These are phyloP conservation scores for Leptopilina clavipes DNA, from an alignment of 1,140 invertebrate species.

Conservation along the genomic window DNA sequence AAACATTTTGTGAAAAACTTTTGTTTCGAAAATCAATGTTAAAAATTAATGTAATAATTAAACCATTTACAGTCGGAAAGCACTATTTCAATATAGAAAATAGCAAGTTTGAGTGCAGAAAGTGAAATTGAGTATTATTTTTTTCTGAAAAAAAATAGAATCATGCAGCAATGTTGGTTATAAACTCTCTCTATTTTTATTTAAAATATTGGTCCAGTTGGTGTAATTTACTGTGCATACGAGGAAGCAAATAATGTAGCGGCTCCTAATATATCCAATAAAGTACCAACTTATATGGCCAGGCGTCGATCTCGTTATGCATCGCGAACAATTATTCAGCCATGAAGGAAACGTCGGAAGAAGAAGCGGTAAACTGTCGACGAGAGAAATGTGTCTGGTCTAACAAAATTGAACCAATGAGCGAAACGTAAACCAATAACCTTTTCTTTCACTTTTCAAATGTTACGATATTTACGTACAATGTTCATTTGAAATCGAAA, in stretches of 20 bases:
- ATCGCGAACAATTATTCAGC: slow-evolving; percentile 27
- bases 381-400: slow-evolving; percentile 20
- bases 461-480: not conserved
- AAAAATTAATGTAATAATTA: too few species aligned
- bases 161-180: not conserved
- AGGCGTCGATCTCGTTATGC: slow-evolving; percentile 34
- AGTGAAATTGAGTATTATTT: not conserved
- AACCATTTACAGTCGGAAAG: too few species aligned
- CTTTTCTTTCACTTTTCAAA: slow-evolving; percentile 10
- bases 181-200: slow-evolving; percentile 27
- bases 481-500: not conserved
- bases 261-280: slow-evolving; percentile 14
- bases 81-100: too few species aligned
- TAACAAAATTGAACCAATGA: slow-evolving; percentile 11
- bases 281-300: slow-evolving; percentile 22
- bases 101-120: not conserved
- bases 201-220: not conserved
- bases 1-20: too few species aligned
- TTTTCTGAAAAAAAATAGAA: not conserved
- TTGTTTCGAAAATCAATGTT: not conserved
- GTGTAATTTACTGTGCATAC: slow-evolving; percentile 19
- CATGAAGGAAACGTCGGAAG: slow-evolving; percentile 32
- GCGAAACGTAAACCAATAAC: not conserved
- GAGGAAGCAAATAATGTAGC: slow-evolving; percentile 10
- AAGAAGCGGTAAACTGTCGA: slow-evolving; percentile 10